Evolutionary conservation across 2,888 invertebrate genomes (phyloP), one percentile per base, ranked within the genome.

Genomic region (Amphipyra tragopoginis): DNA sequence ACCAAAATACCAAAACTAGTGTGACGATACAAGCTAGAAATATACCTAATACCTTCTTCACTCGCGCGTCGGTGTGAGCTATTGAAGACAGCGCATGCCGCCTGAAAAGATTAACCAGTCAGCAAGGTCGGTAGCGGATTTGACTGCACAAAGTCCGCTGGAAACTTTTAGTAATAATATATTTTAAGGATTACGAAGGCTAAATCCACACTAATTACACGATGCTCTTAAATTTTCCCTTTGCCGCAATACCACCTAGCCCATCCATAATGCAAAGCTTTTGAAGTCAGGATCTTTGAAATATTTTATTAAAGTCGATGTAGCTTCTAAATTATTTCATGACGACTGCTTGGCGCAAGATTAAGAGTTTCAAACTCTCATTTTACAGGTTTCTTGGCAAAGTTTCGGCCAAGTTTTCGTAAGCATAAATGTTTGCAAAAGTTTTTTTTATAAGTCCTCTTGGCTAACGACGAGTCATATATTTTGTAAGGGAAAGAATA

Each of bases 361-460:
- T 72, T 71, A 76, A 52, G 57, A 73, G 51, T 62, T 70, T 33
- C 14, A 42, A 76, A 72, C 58, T 72, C 62, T 51, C 43, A 73
- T 71, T 77, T 77, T 11, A 48, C 53, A 64, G 77, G 65, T 74
- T 68, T 60, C 77, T 59, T 64, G 39, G 10, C 51, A 39, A 65
- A 77, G 52, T 79, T 67, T 21, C 9, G 0, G 15, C 8, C 10
- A 67, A 70, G 47, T 77, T 79, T 47, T 48, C 39, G 29, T 48
- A 50, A 63, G 58, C n/a, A 53, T 70, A 65, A 40, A 52, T 15
- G 8, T 57, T 59, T 42, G 15, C 6, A 15, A 49, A 34, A 55
- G 40, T 53, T 59, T 78, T 39, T 50, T 65, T 70, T 65, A 53
- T 64, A 62, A 68, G 55, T 71, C 51, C 44, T 61, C 58, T 14